Percentiles rank a stretch among this genome's conserved stretches.
These are phyloP conservation scores for Psittacula derbiana DNA, from an alignment of 2,797 vertebrate genomes.

Conservation along the genomic window DNA sequence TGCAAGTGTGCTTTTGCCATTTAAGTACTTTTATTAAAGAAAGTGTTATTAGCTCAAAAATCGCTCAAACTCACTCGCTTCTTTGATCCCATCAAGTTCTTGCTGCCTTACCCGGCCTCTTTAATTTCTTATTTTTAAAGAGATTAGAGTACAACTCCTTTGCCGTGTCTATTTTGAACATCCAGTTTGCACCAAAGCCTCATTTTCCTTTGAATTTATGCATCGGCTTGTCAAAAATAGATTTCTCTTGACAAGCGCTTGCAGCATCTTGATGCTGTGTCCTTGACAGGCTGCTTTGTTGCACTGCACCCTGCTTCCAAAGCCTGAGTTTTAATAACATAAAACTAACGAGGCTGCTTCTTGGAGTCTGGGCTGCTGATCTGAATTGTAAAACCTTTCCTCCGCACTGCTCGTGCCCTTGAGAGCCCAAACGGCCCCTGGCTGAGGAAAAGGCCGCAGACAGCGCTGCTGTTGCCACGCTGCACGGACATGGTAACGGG, in stretches of 20 bases:
- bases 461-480: fast-evolving
- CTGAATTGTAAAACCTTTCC: background rate
- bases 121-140: background rate
- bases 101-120: background rate
- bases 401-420: background rate
- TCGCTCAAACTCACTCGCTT: background rate
- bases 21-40: background rate
- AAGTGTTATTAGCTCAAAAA: background rate
- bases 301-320: fast-evolving
- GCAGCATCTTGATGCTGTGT: background rate
- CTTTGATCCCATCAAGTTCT: background rate
- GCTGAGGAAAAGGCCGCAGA: background rate
- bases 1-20: background rate
- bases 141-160: background rate
- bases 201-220: conserved; percentile 16
- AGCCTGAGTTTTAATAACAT: background rate
- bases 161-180: background rate
- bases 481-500: background rate
- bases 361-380: background rate
- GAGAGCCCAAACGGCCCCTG: background rate
- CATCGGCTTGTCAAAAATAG: background rate
- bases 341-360: background rate
- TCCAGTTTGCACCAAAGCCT: background rate
- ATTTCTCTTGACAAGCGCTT: background rate
- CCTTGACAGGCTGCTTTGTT: background rate